phyloP scores from a whole-genome alignment of 2,113 vertebrate genomes.

The Alethe castanea region DNA sequence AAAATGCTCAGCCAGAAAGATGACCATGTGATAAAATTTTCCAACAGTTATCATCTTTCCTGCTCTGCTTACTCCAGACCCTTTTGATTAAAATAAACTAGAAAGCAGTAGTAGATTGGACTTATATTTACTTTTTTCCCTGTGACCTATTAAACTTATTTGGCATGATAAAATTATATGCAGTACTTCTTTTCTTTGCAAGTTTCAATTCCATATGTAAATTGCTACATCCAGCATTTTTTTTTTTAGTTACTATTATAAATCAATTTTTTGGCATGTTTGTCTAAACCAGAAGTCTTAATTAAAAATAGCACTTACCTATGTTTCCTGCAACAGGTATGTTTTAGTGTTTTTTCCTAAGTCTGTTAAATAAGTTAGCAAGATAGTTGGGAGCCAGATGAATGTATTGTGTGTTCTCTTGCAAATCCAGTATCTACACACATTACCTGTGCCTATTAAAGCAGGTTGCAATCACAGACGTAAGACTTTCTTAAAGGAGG shows the following conservation, averaged over 20 bases:
- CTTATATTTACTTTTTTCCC: background rate
- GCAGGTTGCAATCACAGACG: background rate
- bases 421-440: background rate
- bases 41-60: background rate
- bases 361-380: background rate
- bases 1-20: background rate
- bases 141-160: background rate
- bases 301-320: background rate
- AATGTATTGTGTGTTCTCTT: background rate
- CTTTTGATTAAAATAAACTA: background rate
- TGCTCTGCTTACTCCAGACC: background rate
- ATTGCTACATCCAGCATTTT: background rate
- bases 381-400: background rate
- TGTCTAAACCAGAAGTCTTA: background rate
- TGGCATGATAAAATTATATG: background rate
- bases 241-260: background rate
- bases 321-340: background rate
- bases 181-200: background rate
- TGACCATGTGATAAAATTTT: background rate
- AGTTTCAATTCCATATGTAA: background rate
- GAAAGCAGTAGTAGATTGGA: background rate
- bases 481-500: background rate
- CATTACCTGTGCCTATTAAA: background rate
- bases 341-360: background rate
- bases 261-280: background rate